Base-by-base conservation (phyloP, 2,888 invertebrate species). In the Ariolimax columbianus region DNA sequence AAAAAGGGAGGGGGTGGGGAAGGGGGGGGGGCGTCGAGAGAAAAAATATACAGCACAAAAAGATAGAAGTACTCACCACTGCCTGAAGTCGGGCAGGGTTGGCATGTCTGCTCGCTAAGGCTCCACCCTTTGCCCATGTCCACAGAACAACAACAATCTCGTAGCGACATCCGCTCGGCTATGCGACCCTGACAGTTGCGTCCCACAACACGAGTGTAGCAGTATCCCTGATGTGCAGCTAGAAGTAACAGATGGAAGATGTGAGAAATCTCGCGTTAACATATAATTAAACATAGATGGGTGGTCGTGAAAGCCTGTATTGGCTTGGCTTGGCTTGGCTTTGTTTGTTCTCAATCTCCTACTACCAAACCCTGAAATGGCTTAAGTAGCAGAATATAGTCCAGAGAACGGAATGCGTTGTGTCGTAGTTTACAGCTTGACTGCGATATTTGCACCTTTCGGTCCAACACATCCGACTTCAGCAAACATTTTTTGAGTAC, bases 121-220 rank as follows among this genome's bases (percentile, higher is more conserved):
- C 97, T 97, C 97, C 94, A 95, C 17, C 97, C 97, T 91, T 97
- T 96, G 6, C 97, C 97, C 96, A 97, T 96, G 72, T 88, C 88
- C 93, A 96, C 96, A 0, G 97, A 97, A 94, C 97, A 97, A 94
- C 97, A 97, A 92, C 97, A 97, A 94, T 97, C 97, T 88, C 96
- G 95, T 93, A 97, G 96, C 1, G 97, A 97, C 72, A 97, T 94
- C 96, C 86, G 95, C 93, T 97, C 96, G 0, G 96, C 94, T 89
- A 97, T 94, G 75, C 96, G 95, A 92, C 96, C 96, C 26, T 95
- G 95, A 91, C 97, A 97, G 88, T 96, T 96, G 40, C 83, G 86
- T 36, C 88, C 86, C 0, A 88, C 84, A 19, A 91, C 89, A 11
- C 89, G 88, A 0, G 88, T 89, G 84, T 88, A 93, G 86, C 92